Evolutionary conservation across 1,140 invertebrate species (phyloP), one percentile per base, ranked within the genome.

Genomic region (Zaprionus nigranus): DNA sequence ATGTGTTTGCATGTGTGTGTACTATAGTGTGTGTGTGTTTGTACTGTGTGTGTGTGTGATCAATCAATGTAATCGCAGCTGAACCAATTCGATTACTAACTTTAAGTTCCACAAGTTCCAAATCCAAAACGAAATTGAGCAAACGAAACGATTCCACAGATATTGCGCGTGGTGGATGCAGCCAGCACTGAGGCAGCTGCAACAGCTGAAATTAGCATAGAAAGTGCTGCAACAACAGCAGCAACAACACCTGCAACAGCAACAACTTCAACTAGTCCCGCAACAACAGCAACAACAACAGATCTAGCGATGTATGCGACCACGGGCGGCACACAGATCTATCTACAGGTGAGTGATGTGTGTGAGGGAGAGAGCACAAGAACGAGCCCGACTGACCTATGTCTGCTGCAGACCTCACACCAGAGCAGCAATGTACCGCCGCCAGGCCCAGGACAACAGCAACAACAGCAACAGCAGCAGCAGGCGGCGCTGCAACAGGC

Each of bases 311-410:
- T 93, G 92, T 93, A 93, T 78, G 88, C 84, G 72, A 90, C 92
- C 58, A 81, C 90, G 78, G 92, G 92, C 82, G 88, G 92, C 85
- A 93, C 92, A 79, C 92, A 93, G 84, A 93, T 93, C 75, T 93
- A 93, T 75, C 83, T 93, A 76, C 92, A 93, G 92, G 92, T 93
- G 91, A 92, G 87, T 86, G 65, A 34, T 15, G 30, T 12, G 30
- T 17, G 11, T n/a, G 30, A 49, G 13, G 28, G n/a, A 51, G 40
- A 43, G 17, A 28, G 57, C 22, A 22, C 3, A 26, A 2, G 38
- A 38, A 43, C 28, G 60, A 62, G 26, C n/a, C n/a, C 13, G n/a
- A 46, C 54, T 30, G 40, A 51, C 46, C n/a, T n/a, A 20, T 24
- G 20, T 24, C 17, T 78, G 77, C 77, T 72, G 72, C 81, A 88